Conservation (phyloP, 2,888 invertebrate species). For the Ypsolopha scabrella region DNA sequence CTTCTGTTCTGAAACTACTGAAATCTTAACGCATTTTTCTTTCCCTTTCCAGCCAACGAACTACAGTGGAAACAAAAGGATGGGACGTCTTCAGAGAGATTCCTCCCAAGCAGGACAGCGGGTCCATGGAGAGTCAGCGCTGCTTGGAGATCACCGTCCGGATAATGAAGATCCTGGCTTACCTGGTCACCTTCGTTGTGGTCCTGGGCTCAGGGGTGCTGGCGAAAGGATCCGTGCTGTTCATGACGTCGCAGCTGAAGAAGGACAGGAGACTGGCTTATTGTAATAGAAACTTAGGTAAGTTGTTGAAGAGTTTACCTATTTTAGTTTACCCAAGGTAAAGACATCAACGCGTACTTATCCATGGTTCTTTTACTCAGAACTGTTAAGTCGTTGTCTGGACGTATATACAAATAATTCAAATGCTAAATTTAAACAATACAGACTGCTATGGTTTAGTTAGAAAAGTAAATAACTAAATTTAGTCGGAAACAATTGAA, state of each 20-base stretch:
- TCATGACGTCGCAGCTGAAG: constrained; percentile 92
- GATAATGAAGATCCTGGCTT: constrained; percentile 86
- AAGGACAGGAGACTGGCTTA: constrained; percentile 81
- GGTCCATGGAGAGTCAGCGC: constrained; percentile 89
- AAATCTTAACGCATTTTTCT: not conserved
- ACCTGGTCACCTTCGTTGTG: constrained; percentile 85
- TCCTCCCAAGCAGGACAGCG: constrained; percentile 89
- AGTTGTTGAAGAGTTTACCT: constrained; percentile 17
- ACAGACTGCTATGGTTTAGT: no score
- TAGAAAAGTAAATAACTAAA: no score
- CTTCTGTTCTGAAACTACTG: no score
- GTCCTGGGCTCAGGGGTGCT: constrained; percentile 88
- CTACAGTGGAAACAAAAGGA: constrained; percentile 90
- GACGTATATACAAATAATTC: no score
- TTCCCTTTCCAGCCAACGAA: constrained; percentile 76
- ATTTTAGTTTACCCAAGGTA: no score
- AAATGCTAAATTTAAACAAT: no score
- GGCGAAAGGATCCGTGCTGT: constrained; percentile 88
- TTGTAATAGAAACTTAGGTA: constrained; percentile 89
- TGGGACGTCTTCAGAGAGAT: constrained; percentile 98
- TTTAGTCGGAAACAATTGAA: no score
- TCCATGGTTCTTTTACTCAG: no score
- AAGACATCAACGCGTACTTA: no score
- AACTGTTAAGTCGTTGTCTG: no score
- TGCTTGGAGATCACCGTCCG: constrained; percentile 89